Percentiles rank a stretch among this genome's conserved stretches.
Evolutionary conservation across 2,113 vertebrate genomes (phyloP).

Genomic region (Cyprinodon brontotheroides): DNA sequence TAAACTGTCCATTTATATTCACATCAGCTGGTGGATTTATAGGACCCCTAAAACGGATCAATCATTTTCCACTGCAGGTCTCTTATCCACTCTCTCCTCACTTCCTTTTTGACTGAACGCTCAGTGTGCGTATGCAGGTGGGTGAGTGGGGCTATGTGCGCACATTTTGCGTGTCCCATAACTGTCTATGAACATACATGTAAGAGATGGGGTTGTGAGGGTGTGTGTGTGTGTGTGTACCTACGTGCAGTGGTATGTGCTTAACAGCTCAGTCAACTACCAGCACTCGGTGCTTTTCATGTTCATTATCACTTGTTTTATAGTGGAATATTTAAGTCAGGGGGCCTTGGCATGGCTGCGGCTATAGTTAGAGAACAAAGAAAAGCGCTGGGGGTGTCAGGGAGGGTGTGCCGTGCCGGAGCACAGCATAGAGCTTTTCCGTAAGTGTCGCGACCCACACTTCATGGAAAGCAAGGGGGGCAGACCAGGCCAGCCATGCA

Average conservation of each 20-base stretch:
- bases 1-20: conserved; percentile 67
- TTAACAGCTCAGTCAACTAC: conserved; percentile 67
- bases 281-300: conserved; percentile 68
- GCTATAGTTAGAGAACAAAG: conserved; percentile 85
- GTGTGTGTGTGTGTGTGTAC: conserved; percentile 23
- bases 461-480: conserved; percentile 78
- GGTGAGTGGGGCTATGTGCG: conserved; percentile 21
- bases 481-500: conserved; percentile 57
- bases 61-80: conserved; percentile 77
- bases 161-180: conserved; percentile 36
- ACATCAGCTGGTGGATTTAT: conserved; percentile 75
- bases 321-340: conserved; percentile 81
- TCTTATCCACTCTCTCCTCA: conserved; percentile 69
- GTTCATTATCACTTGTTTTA: conserved; percentile 82
- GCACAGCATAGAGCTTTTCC: conserved; percentile 72
- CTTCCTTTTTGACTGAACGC: conserved; percentile 62
- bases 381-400: conserved; percentile 65
- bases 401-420: conserved; percentile 74
- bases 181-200: conserved; percentile 44
- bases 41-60: conserved; percentile 75
- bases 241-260: conserved; percentile 42
- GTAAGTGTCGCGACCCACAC: conserved; percentile 77
- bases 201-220: conserved; percentile 2
- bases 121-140: conserved; percentile 39
- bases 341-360: conserved; percentile 72